Base-by-base conservation (phyloP, 92 coral and sea anemone genomes). In the Porites cylindrica region DNA sequence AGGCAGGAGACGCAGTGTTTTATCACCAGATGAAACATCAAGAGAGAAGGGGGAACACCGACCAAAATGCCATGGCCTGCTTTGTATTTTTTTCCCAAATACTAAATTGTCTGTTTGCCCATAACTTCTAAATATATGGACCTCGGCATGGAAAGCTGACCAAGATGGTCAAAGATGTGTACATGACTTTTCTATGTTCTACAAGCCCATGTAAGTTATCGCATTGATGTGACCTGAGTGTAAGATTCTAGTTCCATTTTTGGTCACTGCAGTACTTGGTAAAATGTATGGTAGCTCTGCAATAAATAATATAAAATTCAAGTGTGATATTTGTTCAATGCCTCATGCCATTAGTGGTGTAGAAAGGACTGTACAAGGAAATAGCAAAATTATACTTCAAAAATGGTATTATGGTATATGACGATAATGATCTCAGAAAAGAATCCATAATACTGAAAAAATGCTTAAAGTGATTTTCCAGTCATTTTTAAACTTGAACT, bases 311-410 rank as follows among this genome's bases (percentile, higher is more conserved):
- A 65, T 65, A 65, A 65, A 65, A 65, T 14, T 65, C n/a, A 65
- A 65, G 20, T 65, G 70, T 65, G 70, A 20, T 23, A 65, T 65
- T 65, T 65, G 70, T 65, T 65, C 70, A 65, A 65, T 23, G 70
- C 70, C 70, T 10, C 70, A 65, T 65, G 70, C 20, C 70, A 65
- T 65, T 2, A 65, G 70, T 65, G 70, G 70, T 10, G 70, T 65
- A 65, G 70, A 23, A 65, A 65, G 70, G 70, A 65, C 70, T 65
- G 6, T 65, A 65, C 70, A 65, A 10, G 70, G 70, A 58, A 65
- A 65, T 16, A 65, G 17, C 13, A 65, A 1, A 26, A 1, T 26
- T 16, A 10, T 65, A 65, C 70, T 65, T 65, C 70, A 65, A 23
- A 65, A 12, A 65, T 65, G 70, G 70, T 65, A 65, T 58, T 58